These are phyloP conservation scores for Eretmocerus hayati DNA, from an alignment of 2,888 invertebrate genomes.

Conservation along the genomic window DNA sequence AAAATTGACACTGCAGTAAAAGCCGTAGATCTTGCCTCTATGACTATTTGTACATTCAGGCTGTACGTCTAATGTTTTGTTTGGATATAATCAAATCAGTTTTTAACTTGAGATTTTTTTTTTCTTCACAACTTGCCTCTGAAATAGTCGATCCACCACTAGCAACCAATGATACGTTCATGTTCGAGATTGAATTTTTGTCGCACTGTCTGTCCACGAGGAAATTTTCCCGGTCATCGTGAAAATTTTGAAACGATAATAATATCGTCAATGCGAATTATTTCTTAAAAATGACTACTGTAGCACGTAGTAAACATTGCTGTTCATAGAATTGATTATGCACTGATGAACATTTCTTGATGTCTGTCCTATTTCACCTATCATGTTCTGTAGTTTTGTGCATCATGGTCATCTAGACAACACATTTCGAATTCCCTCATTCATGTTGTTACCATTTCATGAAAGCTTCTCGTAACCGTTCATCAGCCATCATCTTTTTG, in stretches of 20 bases:
- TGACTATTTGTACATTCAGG: no score
- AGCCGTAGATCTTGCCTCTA: no score
- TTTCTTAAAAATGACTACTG: no score
- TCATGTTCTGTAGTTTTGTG: not conserved
- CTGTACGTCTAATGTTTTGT: no score
- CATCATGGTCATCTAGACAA: not conserved
- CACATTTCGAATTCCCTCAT: not conserved
- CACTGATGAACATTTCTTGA: slow-evolving; percentile 3
- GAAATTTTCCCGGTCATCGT: no score
- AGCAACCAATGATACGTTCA: not conserved
- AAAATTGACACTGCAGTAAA: no score
- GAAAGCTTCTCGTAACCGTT: not conserved
- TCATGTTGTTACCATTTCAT: not conserved
- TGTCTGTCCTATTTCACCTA: not conserved
- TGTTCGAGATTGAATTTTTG: not conserved
- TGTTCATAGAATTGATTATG: slow-evolving; percentile 19
- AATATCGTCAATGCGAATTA: no score
- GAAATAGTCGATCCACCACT: no score
- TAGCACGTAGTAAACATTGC: no score
- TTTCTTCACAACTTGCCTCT: not conserved
- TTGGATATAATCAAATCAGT: no score
- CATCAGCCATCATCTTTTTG: no score
- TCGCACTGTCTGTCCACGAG: no score
- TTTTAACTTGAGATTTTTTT: not conserved
- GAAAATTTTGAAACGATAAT: not conserved